Evolutionary conservation across 1,140 invertebrate genomes (phyloP).

Genomic region (Monochamus saltuarius): DNA sequence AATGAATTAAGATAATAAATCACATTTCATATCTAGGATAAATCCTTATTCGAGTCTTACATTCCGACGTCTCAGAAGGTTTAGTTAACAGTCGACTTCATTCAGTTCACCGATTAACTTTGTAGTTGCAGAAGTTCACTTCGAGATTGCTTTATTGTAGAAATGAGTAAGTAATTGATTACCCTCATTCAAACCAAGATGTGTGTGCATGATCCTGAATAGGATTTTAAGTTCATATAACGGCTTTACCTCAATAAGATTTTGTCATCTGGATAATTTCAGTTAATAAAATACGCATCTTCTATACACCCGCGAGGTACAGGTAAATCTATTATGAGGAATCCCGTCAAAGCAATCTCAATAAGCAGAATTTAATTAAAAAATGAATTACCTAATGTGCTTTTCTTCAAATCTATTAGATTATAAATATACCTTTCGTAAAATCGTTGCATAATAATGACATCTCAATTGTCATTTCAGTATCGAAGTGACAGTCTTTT

Average conservation of each 20-base stretch:
- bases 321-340: too few species aligned
- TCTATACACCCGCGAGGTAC: too few species aligned
- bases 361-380: too few species aligned
- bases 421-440: too few species aligned
- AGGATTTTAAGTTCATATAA: conserved; percentile 27
- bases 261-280: conserved; percentile 27
- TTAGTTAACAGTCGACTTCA: conserved; percentile 22
- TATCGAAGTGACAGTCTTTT: too few species aligned
- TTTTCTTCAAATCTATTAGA: too few species aligned
- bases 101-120: conserved; percentile 30
- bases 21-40: conserved; percentile 4
- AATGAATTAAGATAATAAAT: too few species aligned
- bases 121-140: conserved; percentile 7
- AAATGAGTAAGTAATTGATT: conserved; percentile 35
- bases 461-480: too few species aligned
- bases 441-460: too few species aligned
- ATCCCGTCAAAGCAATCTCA: too few species aligned
- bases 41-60: conserved; percentile 15
- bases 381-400: too few species aligned
- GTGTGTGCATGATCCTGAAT: conserved; percentile 24
- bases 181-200: conserved; percentile 31
- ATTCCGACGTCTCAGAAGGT: conserved; percentile 21
- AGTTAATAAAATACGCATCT: too few species aligned
- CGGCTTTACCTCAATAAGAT: conserved; percentile 28
- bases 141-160: conserved; percentile 23